phyloP scores from a whole-genome alignment of 2,888 invertebrate genomes.

The Synanthedon tipuliformis region DNA sequence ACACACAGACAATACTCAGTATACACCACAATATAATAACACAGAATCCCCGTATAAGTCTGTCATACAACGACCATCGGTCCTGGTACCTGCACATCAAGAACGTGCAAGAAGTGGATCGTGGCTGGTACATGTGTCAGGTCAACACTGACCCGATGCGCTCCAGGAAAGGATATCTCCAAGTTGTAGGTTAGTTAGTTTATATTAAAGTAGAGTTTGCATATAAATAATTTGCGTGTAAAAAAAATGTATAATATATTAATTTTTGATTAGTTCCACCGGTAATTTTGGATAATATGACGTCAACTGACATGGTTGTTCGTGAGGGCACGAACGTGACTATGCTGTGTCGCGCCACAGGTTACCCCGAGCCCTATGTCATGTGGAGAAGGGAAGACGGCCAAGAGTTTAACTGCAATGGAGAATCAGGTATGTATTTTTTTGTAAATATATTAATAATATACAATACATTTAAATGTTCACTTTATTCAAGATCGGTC shows the following conservation, averaged over 20 bases:
- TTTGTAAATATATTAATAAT: not conserved
- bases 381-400: constrained; percentile 94
- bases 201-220: not conserved
- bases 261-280: constrained; percentile 81
- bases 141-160: constrained; percentile 96
- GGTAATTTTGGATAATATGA: constrained; percentile 87
- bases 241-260: no score
- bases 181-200: constrained; percentile 84
- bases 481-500: not conserved
- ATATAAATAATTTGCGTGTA: not conserved
- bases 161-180: constrained; percentile 87
- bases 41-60: constrained; percentile 87
- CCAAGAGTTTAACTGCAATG: constrained; percentile 88
- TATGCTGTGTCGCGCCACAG: constrained; percentile 86
- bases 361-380: constrained; percentile 91
- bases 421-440: constrained; percentile 77
- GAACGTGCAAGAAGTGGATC: constrained; percentile 86
- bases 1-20: constrained; percentile 91
- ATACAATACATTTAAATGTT: not conserved
- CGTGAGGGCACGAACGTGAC: constrained; percentile 90
- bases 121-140: constrained; percentile 94
- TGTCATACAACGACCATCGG: constrained; percentile 89
- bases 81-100: constrained; percentile 93
- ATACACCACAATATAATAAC: constrained; percentile 93
- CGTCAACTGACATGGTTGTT: constrained; percentile 92